Base-by-base conservation (phyloP, 2,888 invertebrate species). In the Agelastica alni region DNA sequence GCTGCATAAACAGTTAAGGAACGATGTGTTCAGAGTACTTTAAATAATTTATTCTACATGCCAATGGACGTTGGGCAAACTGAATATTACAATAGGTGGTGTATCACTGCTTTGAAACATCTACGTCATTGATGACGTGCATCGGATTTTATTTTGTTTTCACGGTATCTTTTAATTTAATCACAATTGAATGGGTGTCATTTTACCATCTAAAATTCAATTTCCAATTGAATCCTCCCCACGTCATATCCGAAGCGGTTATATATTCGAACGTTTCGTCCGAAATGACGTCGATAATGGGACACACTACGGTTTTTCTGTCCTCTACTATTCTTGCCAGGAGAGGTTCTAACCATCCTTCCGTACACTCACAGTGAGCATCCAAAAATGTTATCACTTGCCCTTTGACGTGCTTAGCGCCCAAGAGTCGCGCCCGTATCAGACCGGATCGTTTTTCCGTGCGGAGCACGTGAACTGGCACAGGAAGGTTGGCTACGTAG, bases 141-240 rank as follows among this genome's bases (percentile, higher is more conserved):
- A n/a, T n/a, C n/a, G n/a, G n/a, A n/a, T n/a, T n/a, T n/a, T n/a
- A n/a, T n/a, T n/a, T n/a, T n/a, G n/a, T n/a, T n/a, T n/a, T n/a
- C n/a, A n/a, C n/a, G n/a, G n/a, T n/a, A n/a, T n/a, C n/a, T n/a
- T n/a, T n/a, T n/a, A n/a, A n/a, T n/a, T n/a, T n/a, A n/a, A n/a
- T n/a, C n/a, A n/a, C n/a, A n/a, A n/a, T n/a, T n/a, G n/a, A n/a
- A n/a, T n/a, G n/a, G n/a, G n/a, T n/a, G n/a, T n/a, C n/a, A n/a
- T n/a, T n/a, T 81, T 78, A 93, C 96, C 96, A 97, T 81, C 98
- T 87, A 79, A 99, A 99, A 80, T 98, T 98, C 47, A 99, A 83
- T 78, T 97, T 97, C 98, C 98, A 98, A 80, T 98, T 99, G 80
- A 99, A 99, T 16, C 98, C 98, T 59, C 98, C 98, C 97, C 98